Percentiles rank a stretch among this genome's conserved stretches.
phyloP scores from a whole-genome alignment of 1,140 invertebrate species.

The Saxidomus purpurata region DNA sequence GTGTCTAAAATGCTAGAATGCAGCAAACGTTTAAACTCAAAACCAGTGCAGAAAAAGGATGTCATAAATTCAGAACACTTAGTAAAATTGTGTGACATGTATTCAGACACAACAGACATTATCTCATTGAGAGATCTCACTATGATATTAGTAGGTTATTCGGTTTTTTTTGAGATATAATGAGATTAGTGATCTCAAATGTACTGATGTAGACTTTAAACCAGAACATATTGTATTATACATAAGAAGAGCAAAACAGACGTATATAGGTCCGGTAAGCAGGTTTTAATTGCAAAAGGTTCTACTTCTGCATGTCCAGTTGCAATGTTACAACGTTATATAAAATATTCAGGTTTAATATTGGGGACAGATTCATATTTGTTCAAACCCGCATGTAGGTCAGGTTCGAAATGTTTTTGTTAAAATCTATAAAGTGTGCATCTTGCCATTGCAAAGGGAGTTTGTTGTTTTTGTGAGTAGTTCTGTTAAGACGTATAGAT shows the following conservation, averaged over 20 bases:
- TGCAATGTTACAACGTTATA: constrained; percentile 36
- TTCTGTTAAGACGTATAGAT: too few species aligned
- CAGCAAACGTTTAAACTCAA: constrained; percentile 36
- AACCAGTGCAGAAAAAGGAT: constrained; percentile 31
- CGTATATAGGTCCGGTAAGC: constrained; percentile 47
- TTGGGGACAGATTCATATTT: too few species aligned
- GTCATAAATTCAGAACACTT: constrained; percentile 21
- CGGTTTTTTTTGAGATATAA: constrained; percentile 62
- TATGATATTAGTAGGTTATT: constrained; percentile 66
- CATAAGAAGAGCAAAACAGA: constrained; percentile 58
- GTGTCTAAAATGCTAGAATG: constrained; percentile 30
- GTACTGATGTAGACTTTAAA: constrained; percentile 59
- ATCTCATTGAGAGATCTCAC: constrained; percentile 54
- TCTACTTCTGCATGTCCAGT: constrained; percentile 23
- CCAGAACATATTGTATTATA: constrained; percentile 30
- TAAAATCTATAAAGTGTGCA: too few species aligned
- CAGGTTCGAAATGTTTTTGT: too few species aligned
- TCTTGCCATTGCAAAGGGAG: too few species aligned
- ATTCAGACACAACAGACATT: constrained; percentile 14
- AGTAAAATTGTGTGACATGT: constrained; percentile 56
- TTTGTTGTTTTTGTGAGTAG: too few species aligned
- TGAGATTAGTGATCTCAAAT: constrained; percentile 59
- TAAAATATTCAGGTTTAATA: too few species aligned
- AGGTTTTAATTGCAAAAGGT: constrained; percentile 32
- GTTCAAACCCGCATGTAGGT: too few species aligned